Evolutionary conservation across 2,113 vertebrate genomes (phyloP).

Genomic region (Saguinus imperator): DNA sequence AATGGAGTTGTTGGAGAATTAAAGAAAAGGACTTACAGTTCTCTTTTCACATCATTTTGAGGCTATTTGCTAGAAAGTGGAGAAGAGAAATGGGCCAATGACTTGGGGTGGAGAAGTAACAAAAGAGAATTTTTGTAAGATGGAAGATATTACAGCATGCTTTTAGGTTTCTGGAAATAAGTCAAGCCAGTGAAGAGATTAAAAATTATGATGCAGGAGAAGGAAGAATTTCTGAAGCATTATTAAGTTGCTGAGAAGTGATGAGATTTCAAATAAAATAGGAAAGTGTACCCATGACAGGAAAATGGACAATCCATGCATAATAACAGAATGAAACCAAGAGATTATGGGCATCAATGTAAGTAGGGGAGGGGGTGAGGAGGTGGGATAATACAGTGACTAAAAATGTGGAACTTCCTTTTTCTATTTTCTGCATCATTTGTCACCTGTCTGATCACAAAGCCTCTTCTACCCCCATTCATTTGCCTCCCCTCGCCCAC

Average conservation of each 20-base stretch:
- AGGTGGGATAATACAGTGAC: rapidly evolving
- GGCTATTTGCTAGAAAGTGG: not conserved
- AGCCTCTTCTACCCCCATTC: not conserved
- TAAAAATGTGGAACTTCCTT: not conserved
- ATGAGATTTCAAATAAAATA: not conserved
- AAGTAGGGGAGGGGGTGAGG: not conserved
- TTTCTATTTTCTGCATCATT: not conserved
- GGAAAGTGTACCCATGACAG: not conserved
- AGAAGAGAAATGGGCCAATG: not conserved
- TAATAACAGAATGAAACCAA: not conserved
- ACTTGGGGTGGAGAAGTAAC: not conserved
- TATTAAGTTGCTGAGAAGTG: not conserved
- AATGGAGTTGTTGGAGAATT: not conserved
- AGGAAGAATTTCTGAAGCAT: not conserved
- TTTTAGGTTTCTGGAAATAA: not conserved
- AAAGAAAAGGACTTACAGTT: not conserved
- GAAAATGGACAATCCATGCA: not conserved
- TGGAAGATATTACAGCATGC: not conserved
- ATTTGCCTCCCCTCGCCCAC: not conserved
- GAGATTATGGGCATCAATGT: not conserved
- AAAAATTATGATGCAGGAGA: not conserved
- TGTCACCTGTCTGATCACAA: not conserved
- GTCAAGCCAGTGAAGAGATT: not conserved
- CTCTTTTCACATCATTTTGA: not conserved
- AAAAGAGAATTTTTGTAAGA: not conserved